Evolutionary conservation across 2,113 vertebrate genomes (phyloP), one percentile per base, ranked within the genome.

Genomic region (Prunella fulvescens): DNA sequence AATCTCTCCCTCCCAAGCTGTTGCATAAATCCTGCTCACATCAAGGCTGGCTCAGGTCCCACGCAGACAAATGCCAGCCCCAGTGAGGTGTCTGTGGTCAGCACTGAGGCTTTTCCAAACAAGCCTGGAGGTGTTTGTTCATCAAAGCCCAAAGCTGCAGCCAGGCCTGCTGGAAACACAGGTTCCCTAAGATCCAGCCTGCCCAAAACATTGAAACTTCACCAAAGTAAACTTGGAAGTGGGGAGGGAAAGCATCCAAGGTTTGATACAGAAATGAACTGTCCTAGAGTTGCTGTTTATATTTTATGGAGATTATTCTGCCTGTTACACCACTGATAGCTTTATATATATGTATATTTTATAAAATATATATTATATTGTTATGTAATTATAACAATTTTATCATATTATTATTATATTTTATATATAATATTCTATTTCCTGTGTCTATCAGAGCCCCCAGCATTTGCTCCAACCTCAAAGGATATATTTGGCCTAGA

Each of bases 71-170:
- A 81, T 42, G 61, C 72, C 95, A 92, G 65, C 10, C 10, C 47
- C 79, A 65, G 37, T 1, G 60, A 95, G 88, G 91, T 83, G 76
- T 10, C 79, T 88, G 90, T 62, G 95, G 92, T 90, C 79, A 65
- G 88, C 31, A 1, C 90, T 1, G 48, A 66, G 87, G 78, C 67
- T 96, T 95, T 86, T 76, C 88, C 93, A 95, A 95, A 64, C 47
- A 37, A 86, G 47, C 73, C 88, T 60, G 24, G 85, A 93, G 80
- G 72, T 79, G 92, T 95, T 95, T 93, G 92, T 8, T 90, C 95
- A 44, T 44, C 91, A 48, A 66, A 96, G 89, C 86, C 15, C 62
- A 86, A 48, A 67, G n/a, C 48, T 91, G 45, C 78, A 88, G 79
- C 23, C 20, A 86, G 81, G 42, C 39, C 64, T 8, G 5, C 76